Evolutionary conservation across 2,113 vertebrate species (phyloP).

Genomic region (Onychorhynchus coronatus): DNA sequence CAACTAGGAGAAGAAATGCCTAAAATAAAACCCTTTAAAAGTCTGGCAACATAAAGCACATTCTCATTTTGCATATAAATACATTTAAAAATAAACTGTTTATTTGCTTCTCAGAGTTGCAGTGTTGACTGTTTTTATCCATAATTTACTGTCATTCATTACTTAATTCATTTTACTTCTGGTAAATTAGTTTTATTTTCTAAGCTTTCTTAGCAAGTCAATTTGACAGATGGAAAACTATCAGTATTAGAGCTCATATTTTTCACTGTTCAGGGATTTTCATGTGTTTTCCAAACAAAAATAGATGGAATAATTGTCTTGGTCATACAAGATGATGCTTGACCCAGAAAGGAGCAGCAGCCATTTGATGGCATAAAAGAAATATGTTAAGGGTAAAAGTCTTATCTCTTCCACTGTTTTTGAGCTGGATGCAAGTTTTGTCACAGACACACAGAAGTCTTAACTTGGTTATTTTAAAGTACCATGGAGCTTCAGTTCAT

Average conservation of each 20-base stretch:
- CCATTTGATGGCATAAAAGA: not conserved
- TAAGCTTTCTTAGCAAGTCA: slow-evolving; percentile 4
- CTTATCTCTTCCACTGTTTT: not conserved
- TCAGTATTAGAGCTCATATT: not conserved
- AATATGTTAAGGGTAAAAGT: not conserved
- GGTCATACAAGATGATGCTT: not conserved
- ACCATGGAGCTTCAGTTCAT: not conserved
- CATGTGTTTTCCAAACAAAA: not conserved
- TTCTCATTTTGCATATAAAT: not conserved
- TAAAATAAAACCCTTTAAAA: not conserved
- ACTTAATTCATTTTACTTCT: slow-evolving; percentile 44
- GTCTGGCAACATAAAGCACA: not conserved
- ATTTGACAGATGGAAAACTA: slow-evolving; percentile 16
- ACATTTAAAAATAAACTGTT: not conserved
- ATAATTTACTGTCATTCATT: not conserved
- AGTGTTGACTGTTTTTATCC: not conserved
- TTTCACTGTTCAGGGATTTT: slow-evolving; percentile 8
- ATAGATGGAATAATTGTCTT: not conserved
- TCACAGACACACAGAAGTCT: not conserved
- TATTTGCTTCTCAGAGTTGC: not conserved
- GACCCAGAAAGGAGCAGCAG: not conserved
- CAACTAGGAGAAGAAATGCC: not conserved
- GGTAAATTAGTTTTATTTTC: slow-evolving; percentile 46
- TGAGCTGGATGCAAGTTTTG: not conserved
- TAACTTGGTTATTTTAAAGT: not conserved